phyloP scores from a whole-genome alignment of 2,113 vertebrate species.

The Erpornis zantholeuca region DNA sequence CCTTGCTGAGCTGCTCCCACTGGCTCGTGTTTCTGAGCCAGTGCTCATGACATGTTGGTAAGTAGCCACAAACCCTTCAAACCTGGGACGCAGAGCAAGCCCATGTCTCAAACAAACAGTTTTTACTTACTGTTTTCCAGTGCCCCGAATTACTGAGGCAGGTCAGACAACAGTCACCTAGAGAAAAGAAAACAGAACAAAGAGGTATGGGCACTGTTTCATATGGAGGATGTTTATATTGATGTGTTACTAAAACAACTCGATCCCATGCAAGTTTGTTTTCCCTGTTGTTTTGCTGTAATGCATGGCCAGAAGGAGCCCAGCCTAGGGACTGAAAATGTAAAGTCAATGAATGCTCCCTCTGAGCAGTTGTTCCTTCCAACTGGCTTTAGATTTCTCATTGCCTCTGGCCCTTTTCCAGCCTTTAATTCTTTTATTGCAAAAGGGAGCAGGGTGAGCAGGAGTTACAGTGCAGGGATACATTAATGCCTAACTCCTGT shows the following conservation, averaged over 20 bases:
- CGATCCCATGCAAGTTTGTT: not conserved
- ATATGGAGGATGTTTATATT: not conserved
- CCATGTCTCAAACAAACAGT: not conserved
- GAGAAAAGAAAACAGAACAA: not conserved
- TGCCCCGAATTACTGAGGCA: not conserved
- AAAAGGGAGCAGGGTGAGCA: not conserved
- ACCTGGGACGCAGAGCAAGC: not conserved
- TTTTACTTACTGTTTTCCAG: not conserved
- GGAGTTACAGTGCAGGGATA: not conserved
- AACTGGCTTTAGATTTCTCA: not conserved
- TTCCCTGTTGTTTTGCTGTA: not conserved
- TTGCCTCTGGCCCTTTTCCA: not conserved
- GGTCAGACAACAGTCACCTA: not conserved
- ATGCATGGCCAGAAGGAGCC: not conserved
- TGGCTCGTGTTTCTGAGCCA: not conserved
- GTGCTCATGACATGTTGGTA: not conserved
- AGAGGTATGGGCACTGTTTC: not conserved
- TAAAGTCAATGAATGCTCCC: not conserved
- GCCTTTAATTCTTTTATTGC: not conserved
- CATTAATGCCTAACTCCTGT: not conserved
- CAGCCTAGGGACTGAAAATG: not conserved
- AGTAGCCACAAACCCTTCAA: not conserved
- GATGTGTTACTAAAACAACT: not conserved
- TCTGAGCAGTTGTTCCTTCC: not conserved
- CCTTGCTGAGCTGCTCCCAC: not conserved